A percentile compares a stretch with the other conserved stretches of the same genome.
Conservation (phyloP, 2,113 vertebrate genomes). For the Heterocephalus glaber region DNA sequence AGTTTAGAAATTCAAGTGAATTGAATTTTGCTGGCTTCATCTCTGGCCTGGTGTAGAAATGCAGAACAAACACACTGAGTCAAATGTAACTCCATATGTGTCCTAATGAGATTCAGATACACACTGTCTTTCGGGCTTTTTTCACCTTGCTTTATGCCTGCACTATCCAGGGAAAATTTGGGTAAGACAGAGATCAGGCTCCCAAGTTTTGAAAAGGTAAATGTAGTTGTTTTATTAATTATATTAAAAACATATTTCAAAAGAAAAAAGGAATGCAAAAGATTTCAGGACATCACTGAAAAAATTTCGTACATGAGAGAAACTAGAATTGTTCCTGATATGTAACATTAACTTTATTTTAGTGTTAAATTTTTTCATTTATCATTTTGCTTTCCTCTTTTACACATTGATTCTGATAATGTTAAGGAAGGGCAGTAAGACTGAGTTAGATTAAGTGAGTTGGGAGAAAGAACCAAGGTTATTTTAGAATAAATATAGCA, state of each 20-base stretch:
- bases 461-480: neutral
- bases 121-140: neutral
- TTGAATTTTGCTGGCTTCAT: neutral
- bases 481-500: constrained; percentile 33
- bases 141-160: constrained; percentile 7
- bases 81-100: constrained; percentile 25
- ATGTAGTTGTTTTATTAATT: constrained; percentile 28
- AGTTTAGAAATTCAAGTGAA: neutral
- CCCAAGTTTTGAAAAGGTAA: neutral
- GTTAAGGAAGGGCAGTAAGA: neutral
- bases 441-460: neutral
- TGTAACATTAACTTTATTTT: neutral
- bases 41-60: constrained; percentile 22
- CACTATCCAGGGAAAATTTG: neutral
- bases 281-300: neutral
- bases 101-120: constrained; percentile 49
- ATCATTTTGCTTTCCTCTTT: constrained; percentile 11
- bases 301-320: neutral
- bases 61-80: constrained; percentile 20
- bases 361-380: neutral
- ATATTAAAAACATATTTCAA: neutral
- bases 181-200: neutral
- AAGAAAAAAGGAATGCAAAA: neutral
- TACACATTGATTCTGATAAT: neutral
- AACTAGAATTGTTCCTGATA: neutral